Percentiles rank a stretch among this genome's conserved stretches.
Conservation (phyloP, 1,140 invertebrate species). For the Antheraea pernyi region DNA sequence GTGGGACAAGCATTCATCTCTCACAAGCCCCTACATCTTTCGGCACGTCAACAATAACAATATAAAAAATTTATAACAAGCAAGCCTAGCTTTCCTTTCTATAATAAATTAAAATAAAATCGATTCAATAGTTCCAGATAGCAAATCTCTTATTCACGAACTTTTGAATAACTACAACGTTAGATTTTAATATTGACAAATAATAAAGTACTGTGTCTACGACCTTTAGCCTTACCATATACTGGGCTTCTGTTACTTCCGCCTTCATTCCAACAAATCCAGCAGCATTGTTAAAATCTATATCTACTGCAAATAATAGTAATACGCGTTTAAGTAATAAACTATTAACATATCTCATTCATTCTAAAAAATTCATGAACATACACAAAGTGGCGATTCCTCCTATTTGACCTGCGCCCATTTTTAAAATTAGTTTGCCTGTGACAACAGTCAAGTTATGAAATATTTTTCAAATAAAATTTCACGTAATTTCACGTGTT, state of each 20-base stretch:
- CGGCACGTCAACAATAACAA: no score
- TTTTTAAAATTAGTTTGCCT: slow-evolving; percentile 21
- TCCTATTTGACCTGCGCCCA: slow-evolving; percentile 70
- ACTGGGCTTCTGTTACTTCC: slow-evolving; percentile 48
- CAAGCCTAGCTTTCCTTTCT: no score
- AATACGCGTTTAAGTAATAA: background rate
- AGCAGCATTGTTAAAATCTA: slow-evolving; percentile 65
- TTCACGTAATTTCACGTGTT: background rate
- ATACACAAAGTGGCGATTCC: slow-evolving; percentile 64
- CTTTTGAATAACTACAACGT: no score
- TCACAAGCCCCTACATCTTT: no score
- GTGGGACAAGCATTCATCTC: no score
- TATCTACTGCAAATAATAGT: slow-evolving; percentile 55
- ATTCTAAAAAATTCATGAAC: slow-evolving; percentile 2
- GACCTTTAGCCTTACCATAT: slow-evolving; percentile 41
- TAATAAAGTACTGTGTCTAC: background rate
- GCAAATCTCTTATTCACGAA: no score
- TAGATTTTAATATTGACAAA: no score
- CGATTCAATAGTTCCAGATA: no score
- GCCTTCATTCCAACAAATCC: slow-evolving; percentile 53
- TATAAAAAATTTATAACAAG: no score
- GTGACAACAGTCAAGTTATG: background rate
- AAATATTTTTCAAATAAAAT: background rate
- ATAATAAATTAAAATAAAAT: no score
- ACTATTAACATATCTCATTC: background rate